These are phyloP conservation scores for Aix galericulata DNA, from an alignment of 2,113 vertebrate genomes.

Conservation along the genomic window DNA sequence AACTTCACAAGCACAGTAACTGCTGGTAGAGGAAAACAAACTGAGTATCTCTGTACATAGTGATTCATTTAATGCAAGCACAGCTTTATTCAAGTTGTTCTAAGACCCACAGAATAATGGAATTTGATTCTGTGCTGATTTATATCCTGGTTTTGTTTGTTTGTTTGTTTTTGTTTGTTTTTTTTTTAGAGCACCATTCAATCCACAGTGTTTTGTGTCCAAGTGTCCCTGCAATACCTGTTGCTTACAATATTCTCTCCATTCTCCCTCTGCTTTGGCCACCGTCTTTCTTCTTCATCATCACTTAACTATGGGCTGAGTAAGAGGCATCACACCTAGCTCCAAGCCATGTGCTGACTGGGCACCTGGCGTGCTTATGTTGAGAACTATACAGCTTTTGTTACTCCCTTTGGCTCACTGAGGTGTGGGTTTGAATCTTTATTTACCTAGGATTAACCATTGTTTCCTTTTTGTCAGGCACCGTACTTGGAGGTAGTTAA, in stretches of 20 bases:
- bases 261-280: background rate
- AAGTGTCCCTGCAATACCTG: rapidly evolving
- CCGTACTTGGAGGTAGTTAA: background rate
- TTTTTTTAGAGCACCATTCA: background rate
- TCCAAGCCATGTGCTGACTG: background rate
- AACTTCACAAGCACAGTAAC: constrained; percentile 26
- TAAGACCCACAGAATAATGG: background rate
- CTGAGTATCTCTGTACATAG: background rate
- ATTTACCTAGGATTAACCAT: background rate
- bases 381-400: background rate
- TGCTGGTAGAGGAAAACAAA: constrained; percentile 37
- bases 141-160: background rate
- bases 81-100: background rate
- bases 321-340: background rate
- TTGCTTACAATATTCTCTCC: background rate
- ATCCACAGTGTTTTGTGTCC: background rate
- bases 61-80: background rate
- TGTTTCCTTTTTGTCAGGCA: background rate
- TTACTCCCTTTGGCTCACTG: background rate
- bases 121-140: background rate
- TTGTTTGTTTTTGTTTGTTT: too few relatives aligned
- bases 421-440: background rate
- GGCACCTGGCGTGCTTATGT: background rate
- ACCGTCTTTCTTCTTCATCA: background rate
- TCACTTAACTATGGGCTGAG: background rate